Percentiles rank a stretch among this genome's conserved stretches.
Evolutionary conservation across 30 jellyfish, hydroid and myxozoan species (phyloP).

Genomic region (Sanderia malayensis): DNA sequence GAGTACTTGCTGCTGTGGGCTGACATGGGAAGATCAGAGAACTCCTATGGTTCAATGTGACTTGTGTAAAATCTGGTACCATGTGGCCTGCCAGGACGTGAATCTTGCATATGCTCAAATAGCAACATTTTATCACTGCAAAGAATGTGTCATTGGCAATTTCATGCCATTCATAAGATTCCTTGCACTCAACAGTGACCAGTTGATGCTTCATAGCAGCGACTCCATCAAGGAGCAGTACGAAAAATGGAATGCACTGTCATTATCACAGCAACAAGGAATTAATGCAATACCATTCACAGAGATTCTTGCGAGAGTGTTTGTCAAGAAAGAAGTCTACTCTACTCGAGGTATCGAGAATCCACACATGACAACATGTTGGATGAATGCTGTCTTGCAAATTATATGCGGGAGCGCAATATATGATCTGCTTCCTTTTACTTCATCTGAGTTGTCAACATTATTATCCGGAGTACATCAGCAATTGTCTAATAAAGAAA

Average conservation of each 20-base stretch:
- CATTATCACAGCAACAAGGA: too few species aligned
- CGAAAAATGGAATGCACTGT: too few species aligned
- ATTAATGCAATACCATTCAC: too few species aligned
- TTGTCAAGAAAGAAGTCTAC: neutral
- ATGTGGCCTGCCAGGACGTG: neutral
- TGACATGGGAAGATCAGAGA: neutral
- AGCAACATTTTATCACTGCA: slow-evolving; percentile 4
- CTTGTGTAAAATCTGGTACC: slow-evolving; percentile 5
- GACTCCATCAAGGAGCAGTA: too few species aligned
- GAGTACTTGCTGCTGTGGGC: neutral
- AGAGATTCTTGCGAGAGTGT: too few species aligned
- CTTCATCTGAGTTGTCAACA: neutral
- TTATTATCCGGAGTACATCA: neutral
- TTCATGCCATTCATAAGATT: slow-evolving; percentile 7
- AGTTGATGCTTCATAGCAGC: too few species aligned
- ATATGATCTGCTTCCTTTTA: neutral
- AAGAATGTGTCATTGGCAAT: slow-evolving; percentile 1
- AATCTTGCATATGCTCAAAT: neutral
- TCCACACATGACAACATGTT: neutral
- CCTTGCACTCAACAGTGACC: neutral
- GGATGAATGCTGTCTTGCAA: neutral
- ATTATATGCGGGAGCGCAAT: neutral
- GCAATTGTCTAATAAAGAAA: neutral
- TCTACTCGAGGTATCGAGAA: neutral
- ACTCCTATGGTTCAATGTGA: neutral